Evolutionary conservation across 2,113 vertebrate genomes (phyloP).

Genomic region (Barnardius zonarius): DNA sequence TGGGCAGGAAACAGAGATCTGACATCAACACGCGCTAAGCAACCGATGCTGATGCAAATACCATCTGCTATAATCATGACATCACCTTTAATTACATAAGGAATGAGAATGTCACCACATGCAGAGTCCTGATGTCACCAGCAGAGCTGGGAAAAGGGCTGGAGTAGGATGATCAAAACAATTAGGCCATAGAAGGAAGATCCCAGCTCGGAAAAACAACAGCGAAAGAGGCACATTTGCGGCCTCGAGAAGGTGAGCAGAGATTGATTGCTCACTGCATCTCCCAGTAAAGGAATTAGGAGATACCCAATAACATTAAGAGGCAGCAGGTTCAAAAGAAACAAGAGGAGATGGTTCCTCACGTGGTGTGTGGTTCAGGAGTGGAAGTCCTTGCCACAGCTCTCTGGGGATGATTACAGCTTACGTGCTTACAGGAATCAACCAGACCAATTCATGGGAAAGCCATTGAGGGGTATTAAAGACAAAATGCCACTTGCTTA

Average conservation of each 20-base stretch:
- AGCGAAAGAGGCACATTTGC: background rate
- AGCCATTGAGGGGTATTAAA: slow-evolving; percentile 52
- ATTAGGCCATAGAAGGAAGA: background rate
- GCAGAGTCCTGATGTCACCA: background rate
- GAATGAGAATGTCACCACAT: background rate
- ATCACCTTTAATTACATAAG: background rate
- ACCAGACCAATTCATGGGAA: slow-evolving; percentile 51
- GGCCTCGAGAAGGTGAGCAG: slow-evolving; percentile 15
- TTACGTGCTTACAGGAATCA: slow-evolving; percentile 48
- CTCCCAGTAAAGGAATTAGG: slow-evolving; percentile 56
- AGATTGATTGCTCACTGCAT: slow-evolving; percentile 8
- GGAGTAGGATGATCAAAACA: background rate
- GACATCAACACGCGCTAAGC: background rate
- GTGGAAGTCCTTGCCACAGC: slow-evolving; percentile 36
- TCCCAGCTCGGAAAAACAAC: background rate
- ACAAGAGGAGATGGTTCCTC: slow-evolving; percentile 25
- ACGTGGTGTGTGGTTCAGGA: background rate
- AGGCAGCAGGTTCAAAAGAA: slow-evolving; percentile 43
- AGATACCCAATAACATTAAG: slow-evolving; percentile 52
- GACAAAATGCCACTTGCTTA: slow-evolving; percentile 7
- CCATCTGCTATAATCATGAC: background rate
- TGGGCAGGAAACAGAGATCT: background rate
- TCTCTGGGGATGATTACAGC: slow-evolving; percentile 42
- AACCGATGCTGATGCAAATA: slow-evolving; percentile 24
- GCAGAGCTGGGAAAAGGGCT: background rate